Evolutionary conservation across 2,888 invertebrate genomes (phyloP), one percentile per base, ranked within the genome.

Genomic region (Amblyjoppa fuscipennis): DNA sequence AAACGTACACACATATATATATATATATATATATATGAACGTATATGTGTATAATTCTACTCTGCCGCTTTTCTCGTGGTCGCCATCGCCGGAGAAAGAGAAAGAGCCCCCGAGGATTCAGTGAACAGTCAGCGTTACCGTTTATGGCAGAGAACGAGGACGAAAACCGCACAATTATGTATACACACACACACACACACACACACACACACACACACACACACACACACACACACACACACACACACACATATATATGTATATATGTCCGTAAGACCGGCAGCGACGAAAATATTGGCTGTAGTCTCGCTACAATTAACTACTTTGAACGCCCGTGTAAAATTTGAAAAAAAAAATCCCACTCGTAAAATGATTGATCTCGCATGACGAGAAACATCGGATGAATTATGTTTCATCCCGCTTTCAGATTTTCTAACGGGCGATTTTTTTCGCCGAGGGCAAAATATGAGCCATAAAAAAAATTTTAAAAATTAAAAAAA

Each of bases 61-160:
- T 56, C 73, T 56, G 56, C 25, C 25, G 20, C 73, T 38, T 56
- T 73, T 25, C 34, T 73, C 56, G 68, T 41, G 68, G 68, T 68
- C 68, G 68, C 9, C 68, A 11, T 68, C 38, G 25, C 20, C 68
- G 28, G 68, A 68, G 68, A 68, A 68, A 68, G 68, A 56, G 73
- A 73, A 59, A 53, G 56, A 38, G 73, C n/a, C 53, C 56, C 38
- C 25, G 56, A 34, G 51, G 51, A 51, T 70, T 31, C 49, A 53
- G 31, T 51, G 49, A 31, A 70, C 51, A 70, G 70, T 51, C 49
- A 70, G 70, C 34, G 70, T 70, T 70, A 70, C 70, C 70, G 70
- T 70, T 70, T 70, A 70, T 49, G 51, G 70, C 51, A 70, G 31
- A 31, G 68, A 70, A 70, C 51, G 51, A 70, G 51, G 51, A 70